These are phyloP conservation scores for Thecocarcelia acutangulata DNA, from an alignment of 2,888 invertebrate genomes.

Conservation along the genomic window DNA sequence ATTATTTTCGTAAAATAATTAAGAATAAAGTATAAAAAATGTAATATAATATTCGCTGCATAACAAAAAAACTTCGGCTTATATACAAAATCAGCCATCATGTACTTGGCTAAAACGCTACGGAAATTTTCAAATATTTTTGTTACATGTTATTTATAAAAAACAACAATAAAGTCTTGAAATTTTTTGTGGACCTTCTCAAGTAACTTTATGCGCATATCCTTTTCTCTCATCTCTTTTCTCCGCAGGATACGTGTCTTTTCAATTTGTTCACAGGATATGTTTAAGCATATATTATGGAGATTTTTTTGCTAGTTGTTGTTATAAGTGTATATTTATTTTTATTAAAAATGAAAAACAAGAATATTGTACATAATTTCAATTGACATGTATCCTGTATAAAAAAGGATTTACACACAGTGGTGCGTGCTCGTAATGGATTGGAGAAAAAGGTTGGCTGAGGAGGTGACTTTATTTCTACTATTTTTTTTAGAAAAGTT, in stretches of 20 bases:
- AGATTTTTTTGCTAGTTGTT: slow-evolving; percentile 73
- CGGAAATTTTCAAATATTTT: too few species aligned
- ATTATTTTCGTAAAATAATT: too few species aligned
- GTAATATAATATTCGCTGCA: too few species aligned
- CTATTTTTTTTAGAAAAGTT: slow-evolving; percentile 41
- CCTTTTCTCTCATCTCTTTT: slow-evolving; percentile 18
- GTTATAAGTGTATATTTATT: slow-evolving; percentile 30
- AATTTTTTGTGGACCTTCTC: slow-evolving; percentile 35
- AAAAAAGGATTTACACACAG: slow-evolving; percentile 75
- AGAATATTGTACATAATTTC: slow-evolving; percentile 60
- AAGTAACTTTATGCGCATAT: slow-evolving; percentile 34
- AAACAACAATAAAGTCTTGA: too few species aligned
- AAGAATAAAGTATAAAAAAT: too few species aligned
- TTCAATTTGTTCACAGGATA: slow-evolving; percentile 82
- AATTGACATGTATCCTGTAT: slow-evolving; percentile 67
- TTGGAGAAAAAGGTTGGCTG: background rate
- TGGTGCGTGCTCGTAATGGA: slow-evolving; percentile 21
- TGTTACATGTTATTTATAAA: too few species aligned
- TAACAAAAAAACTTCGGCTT: too few species aligned
- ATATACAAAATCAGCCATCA: too few species aligned
- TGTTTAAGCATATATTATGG: slow-evolving; percentile 81
- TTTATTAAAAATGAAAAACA: slow-evolving; percentile 61
- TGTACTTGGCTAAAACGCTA: too few species aligned
- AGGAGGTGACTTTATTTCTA: slow-evolving; percentile 54
- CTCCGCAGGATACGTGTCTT: slow-evolving; percentile 72